Evolutionary conservation across 2,888 invertebrate species (phyloP).

Genomic region (Eucera pruinosa): DNA sequence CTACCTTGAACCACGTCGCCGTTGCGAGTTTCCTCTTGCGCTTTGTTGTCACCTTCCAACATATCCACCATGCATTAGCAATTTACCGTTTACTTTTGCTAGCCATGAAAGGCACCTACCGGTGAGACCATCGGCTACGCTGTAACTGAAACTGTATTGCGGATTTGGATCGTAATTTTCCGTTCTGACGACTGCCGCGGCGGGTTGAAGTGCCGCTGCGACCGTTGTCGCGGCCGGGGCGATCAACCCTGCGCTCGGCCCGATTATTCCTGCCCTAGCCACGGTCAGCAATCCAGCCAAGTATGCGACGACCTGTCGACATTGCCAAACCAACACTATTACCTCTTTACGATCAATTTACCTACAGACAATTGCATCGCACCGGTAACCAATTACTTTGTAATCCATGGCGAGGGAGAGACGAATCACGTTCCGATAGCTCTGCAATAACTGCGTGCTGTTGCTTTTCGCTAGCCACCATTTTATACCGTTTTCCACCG

Average conservation of each 20-base stretch:
- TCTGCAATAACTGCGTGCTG: slow-evolving; percentile 60
- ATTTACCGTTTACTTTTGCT: too few relatives aligned
- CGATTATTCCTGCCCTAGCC: slow-evolving; percentile 74
- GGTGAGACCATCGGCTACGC: slow-evolving; percentile 79
- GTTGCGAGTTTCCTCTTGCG: slow-evolving; percentile 80
- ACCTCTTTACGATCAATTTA: too few relatives aligned
- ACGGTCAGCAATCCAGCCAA: slow-evolving; percentile 73
- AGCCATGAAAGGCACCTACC: slow-evolving; percentile 70
- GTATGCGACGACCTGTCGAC: slow-evolving; percentile 55
- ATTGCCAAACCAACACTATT: too few relatives aligned
- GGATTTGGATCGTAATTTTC: slow-evolving; percentile 79
- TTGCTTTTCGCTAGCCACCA: slow-evolving; percentile 50
- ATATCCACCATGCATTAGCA: too few relatives aligned
- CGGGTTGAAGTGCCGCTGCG: slow-evolving; percentile 73
- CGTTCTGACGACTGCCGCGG: slow-evolving; percentile 68
- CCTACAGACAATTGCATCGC: background rate
- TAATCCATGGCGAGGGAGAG: slow-evolving; percentile 67
- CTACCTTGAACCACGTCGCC: slow-evolving; percentile 81
- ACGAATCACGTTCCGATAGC: slow-evolving; percentile 39
- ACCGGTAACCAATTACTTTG: slow-evolving; percentile 66
- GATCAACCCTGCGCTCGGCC: slow-evolving; percentile 73
- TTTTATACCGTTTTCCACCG: slow-evolving; percentile 64
- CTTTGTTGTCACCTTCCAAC: slow-evolving; percentile 82
- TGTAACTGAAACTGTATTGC: slow-evolving; percentile 81
- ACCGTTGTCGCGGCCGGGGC: slow-evolving; percentile 72